Evolutionary conservation across 2,797 vertebrate species (phyloP), one percentile per base, ranked within the genome.

Genomic region (Acrocephalus scirpaceus): DNA sequence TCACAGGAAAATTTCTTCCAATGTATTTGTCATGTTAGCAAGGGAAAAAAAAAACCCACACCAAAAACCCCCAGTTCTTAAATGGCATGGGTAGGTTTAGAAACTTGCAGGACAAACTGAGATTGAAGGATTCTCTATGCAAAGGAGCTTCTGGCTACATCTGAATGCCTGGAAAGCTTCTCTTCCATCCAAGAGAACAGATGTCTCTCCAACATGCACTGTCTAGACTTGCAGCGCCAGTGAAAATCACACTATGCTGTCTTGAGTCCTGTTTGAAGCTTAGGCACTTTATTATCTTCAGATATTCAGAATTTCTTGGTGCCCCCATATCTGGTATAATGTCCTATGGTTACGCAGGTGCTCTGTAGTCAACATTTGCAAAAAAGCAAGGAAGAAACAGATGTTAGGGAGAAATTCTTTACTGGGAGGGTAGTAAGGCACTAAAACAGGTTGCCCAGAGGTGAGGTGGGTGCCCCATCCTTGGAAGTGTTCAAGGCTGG

Each of bases 231-330:
- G 53, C 1, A 2, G 44, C 10, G 2, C 69, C 38, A 45, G 9
- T 38, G 34, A 53, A 51, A 51, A 26, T 56, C 1, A 1, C 2
- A 0, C 13, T 16, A 0, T 53, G 8, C 53, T 61, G 22, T 38
- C 48, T 61, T 66, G 81, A 78, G 44, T 66, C 30, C 10, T 73
- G 9, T 76, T 30, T 51, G 71, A n/a, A 74, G 21, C 25, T 75
- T 42, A 54, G 50, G 9, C 26, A 25, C 17, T 45, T 14, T 9
- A 2, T 56, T 22, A 22, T 50, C 4, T 42, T 72, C 34, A 64
- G 10, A 25, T 69, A 36, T 2, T 56, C 32, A 23, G 32, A 57
- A 65, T 53, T 69, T 79, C 34, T 70, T 29, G 21, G n/a, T 65
- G n/a, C 5, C 13, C 40, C 4, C 10, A 11, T 53, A 45, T 23